phyloP scores from a whole-genome alignment of 2,797 vertebrate species.

The Bradypodion pumilum region DNA sequence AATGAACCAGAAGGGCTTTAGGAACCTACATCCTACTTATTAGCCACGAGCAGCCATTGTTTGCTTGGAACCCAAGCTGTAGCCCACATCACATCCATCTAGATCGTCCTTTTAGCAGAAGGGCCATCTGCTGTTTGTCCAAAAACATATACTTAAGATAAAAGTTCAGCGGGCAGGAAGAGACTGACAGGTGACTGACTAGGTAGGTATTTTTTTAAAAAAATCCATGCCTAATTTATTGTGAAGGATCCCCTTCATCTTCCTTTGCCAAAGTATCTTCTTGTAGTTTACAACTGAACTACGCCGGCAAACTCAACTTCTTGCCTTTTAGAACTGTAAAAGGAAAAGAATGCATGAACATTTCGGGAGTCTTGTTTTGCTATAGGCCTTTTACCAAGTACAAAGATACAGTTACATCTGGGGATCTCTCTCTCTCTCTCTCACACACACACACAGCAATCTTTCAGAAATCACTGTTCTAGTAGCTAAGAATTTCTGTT shows the following conservation, averaged over 20 bases:
- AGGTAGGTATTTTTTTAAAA: slow-evolving; percentile 1
- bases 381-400: background rate
- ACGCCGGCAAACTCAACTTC: slow-evolving; percentile 76
- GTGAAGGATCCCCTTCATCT: slow-evolving; percentile 19
- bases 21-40: slow-evolving; percentile 57
- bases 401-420: background rate
- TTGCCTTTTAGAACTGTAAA: slow-evolving; percentile 75
- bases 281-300: slow-evolving; percentile 33
- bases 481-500: too few relatives aligned
- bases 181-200: slow-evolving; percentile 17
- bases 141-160: slow-evolving; percentile 22
- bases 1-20: slow-evolving; percentile 60
- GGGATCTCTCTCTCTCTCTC: too few relatives aligned
- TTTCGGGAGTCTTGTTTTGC: background rate
- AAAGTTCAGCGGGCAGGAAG: slow-evolving; percentile 28
- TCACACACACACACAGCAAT: too few relatives aligned
- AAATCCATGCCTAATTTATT: slow-evolving; percentile 30
- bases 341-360: slow-evolving; percentile 13
- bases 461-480: too few relatives aligned
- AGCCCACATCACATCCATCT: slow-evolving; percentile 6
- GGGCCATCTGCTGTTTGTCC: background rate
- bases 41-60: slow-evolving; percentile 9
- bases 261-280: slow-evolving; percentile 27
- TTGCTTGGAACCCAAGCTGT: slow-evolving; percentile 17
- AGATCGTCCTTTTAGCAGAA: slow-evolving; percentile 19